These are phyloP conservation scores for Macquaria australasica DNA, from an alignment of 2,113 vertebrate species.

Conservation along the genomic window DNA sequence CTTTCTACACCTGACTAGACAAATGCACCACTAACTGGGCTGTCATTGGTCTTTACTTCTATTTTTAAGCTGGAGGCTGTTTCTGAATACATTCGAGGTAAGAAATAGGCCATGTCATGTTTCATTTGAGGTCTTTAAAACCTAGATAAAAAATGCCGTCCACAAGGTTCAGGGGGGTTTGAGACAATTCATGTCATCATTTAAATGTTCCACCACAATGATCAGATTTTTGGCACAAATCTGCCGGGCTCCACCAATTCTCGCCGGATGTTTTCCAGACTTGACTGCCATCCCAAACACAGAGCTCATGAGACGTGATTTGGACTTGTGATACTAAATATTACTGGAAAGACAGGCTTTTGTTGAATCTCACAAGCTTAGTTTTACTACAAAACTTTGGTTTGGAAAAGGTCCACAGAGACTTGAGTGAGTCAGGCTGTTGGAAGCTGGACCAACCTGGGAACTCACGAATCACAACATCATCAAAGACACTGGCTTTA, in stretches of 20 bases:
- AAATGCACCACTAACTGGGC: background rate
- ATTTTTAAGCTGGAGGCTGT: background rate
- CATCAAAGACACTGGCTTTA: conserved; percentile 4
- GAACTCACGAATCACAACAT: conserved; percentile 22
- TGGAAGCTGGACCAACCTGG: conserved; percentile 8
- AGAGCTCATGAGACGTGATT: conserved; percentile 42
- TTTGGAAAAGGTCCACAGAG: conserved; percentile 19
- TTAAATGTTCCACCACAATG: conserved; percentile 9
- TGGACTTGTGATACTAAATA: conserved; percentile 17
- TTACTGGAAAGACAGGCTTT: background rate
- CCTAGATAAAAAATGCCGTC: background rate
- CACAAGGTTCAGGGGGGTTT: conserved; percentile 14
- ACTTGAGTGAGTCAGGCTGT: conserved; percentile 10
- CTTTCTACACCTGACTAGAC: background rate
- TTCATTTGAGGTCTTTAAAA: background rate
- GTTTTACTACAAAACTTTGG: conserved; percentile 19
- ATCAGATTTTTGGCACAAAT: conserved; percentile 28
- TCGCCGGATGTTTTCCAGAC: conserved; percentile 46
- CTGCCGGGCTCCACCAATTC: conserved; percentile 2
- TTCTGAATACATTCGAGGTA: background rate
- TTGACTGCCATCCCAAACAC: conserved; percentile 15
- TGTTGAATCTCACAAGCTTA: background rate
- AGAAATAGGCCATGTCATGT: background rate
- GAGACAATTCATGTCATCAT: conserved; percentile 24
- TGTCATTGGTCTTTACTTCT: background rate